These are phyloP conservation scores for Progne subis DNA, from an alignment of 2,113 vertebrate species.

Conservation along the genomic window DNA sequence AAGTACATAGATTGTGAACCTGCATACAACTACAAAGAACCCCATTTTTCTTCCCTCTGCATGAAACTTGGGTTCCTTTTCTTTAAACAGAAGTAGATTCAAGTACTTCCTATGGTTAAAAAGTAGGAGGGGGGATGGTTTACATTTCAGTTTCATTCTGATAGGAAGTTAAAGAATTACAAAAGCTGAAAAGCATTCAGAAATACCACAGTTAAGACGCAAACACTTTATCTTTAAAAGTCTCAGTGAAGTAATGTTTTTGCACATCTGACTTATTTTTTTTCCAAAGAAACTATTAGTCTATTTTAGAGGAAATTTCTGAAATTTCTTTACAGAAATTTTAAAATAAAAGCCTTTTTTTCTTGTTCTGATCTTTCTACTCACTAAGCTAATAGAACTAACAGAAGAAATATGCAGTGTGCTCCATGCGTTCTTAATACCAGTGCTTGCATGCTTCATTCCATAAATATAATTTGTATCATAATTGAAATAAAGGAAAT, in stretches of 20 bases:
- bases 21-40: neutral
- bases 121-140: accelerated
- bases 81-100: neutral
- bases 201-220: neutral
- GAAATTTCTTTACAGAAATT: neutral
- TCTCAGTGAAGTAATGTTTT: neutral
- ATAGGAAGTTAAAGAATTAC: neutral
- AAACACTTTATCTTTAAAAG: neutral
- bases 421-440: neutral
- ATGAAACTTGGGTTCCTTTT: neutral
- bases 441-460: neutral
- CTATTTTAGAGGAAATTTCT: neutral
- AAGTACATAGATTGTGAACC: accelerated
- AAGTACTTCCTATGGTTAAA: neutral
- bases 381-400: neutral
- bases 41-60: neutral
- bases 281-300: neutral
- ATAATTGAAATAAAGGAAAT: neutral
- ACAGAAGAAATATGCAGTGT: neutral
- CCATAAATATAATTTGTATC: neutral
- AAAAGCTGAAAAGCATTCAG: neutral
- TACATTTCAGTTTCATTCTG: neutral
- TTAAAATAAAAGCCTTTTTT: neutral
- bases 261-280: neutral
- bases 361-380: neutral